Evolutionary conservation across 2,113 vertebrate genomes (phyloP).

Genomic region (Phasianus colchicus): DNA sequence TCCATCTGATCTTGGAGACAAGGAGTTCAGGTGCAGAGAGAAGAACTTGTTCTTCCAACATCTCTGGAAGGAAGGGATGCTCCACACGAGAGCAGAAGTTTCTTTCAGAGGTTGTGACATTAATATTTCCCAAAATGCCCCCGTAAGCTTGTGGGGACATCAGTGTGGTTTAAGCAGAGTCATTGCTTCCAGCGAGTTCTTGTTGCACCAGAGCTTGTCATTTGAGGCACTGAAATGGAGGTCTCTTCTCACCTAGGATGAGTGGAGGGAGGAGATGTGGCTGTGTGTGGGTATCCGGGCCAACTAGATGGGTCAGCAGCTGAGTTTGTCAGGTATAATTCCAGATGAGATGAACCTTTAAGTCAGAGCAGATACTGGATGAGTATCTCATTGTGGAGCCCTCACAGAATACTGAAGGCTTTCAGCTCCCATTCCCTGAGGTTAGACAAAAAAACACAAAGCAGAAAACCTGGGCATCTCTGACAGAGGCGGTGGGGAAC

Average conservation of each 20-base stretch:
- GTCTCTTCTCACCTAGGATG: background rate
- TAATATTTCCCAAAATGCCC: background rate
- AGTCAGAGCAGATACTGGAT: conserved; percentile 9
- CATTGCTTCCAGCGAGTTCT: background rate
- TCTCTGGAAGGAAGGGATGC: background rate
- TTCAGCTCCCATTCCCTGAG: conserved; percentile 30
- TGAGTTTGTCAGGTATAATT: background rate
- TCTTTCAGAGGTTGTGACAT: background rate
- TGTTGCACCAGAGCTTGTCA: background rate
- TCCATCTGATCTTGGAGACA: background rate
- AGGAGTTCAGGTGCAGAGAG: background rate
- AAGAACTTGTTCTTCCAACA: background rate
- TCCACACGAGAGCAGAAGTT: background rate
- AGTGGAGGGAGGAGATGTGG: background rate
- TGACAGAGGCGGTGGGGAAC: background rate
- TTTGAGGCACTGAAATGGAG: background rate
- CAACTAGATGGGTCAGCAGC: background rate
- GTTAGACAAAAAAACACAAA: conserved; percentile 44
- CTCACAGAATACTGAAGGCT: conserved; percentile 44
- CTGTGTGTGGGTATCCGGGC: background rate
- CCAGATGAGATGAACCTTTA: background rate
- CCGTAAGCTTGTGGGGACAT: background rate
- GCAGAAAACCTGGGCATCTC: conserved; percentile 1
- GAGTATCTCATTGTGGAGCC: conserved; percentile 3
- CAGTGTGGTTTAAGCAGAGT: background rate